A percentile compares a stretch with the other conserved stretches of the same genome.
Evolutionary conservation across 2,888 invertebrate species (phyloP).

Genomic region (Cerastoderma edule): DNA sequence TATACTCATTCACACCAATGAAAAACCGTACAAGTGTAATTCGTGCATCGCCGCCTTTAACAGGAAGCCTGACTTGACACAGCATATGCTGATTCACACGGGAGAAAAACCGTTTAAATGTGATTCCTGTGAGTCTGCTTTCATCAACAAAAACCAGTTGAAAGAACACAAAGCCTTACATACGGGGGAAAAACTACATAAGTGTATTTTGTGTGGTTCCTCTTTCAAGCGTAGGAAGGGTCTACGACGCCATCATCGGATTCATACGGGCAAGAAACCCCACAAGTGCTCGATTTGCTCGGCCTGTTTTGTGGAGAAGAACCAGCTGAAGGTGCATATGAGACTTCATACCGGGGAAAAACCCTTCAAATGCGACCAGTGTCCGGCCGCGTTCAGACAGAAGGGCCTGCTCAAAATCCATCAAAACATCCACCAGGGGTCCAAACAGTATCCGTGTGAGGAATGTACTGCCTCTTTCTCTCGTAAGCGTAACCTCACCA

Average conservation of each 20-base stretch:
- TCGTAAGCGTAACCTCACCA: conserved; percentile 18
- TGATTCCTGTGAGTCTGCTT: conserved; percentile 12
- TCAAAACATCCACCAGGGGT: conserved; percentile 14
- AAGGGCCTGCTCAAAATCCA: conserved; percentile 17
- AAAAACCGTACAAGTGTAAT: conserved; percentile 15
- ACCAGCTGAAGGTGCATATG: conserved; percentile 14
- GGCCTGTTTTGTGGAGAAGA: conserved; percentile 11
- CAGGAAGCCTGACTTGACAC: conserved; percentile 7
- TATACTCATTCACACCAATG: conserved; percentile 12
- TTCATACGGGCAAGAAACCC: conserved; percentile 16
- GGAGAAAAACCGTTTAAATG: conserved; percentile 20
- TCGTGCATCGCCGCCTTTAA: conserved; percentile 14
- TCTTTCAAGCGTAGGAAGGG: conserved; percentile 17
- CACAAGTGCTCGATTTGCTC: conserved; percentile 1
- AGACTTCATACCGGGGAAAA: conserved; percentile 19
- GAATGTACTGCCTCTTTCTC: conserved; percentile 16
- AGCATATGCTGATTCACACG: conserved; percentile 9
- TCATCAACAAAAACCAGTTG: conserved; percentile 16
- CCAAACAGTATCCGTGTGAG: conserved; percentile 10
- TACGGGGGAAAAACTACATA: conserved; percentile 19
- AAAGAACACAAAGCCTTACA: conserved; percentile 20
- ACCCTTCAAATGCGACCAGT: conserved; percentile 21
- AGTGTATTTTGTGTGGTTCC: conserved; percentile 13
- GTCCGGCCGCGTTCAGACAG: conserved; percentile 16
- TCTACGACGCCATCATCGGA: conserved; percentile 12